phyloP scores from a whole-genome alignment of 1,140 invertebrate species.

The Drosophila athabasca region DNA sequence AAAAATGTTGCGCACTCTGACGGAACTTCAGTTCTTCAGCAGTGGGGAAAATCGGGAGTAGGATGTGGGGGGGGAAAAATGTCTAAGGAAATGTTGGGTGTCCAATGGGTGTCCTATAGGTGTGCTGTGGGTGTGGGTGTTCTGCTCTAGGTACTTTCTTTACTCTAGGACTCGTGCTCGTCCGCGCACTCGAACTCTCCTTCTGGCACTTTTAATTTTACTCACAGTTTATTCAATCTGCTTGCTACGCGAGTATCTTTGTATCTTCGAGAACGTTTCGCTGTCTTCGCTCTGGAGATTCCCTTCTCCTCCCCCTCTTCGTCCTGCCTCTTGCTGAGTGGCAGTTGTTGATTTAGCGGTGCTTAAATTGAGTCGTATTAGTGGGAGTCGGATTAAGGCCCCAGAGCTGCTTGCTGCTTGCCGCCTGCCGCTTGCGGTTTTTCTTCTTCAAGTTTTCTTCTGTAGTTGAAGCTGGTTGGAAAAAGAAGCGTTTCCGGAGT shows the following conservation, averaged over 20 bases:
- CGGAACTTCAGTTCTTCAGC: slow-evolving; percentile 61
- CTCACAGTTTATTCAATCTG: slow-evolving; percentile 80
- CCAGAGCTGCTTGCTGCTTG: slow-evolving; percentile 8
- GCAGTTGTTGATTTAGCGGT: slow-evolving; percentile 83
- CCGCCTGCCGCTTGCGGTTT: slow-evolving; percentile 61
- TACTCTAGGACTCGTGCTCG: slow-evolving; percentile 19
- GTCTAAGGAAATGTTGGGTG: neutral
- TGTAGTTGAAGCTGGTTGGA: no score
- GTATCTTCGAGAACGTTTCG: slow-evolving; percentile 31
- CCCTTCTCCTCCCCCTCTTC: slow-evolving; percentile 5
- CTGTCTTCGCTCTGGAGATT: neutral
- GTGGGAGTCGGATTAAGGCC: slow-evolving; percentile 74
- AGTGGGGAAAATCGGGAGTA: no score
- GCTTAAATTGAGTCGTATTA: slow-evolving; percentile 82
- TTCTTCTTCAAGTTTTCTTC: no score
- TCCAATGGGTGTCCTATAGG: slow-evolving; percentile 26
- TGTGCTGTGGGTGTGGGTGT: slow-evolving; percentile 20
- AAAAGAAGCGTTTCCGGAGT: no score
- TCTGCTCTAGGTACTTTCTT: slow-evolving; percentile 18
- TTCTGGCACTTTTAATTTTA: slow-evolving; percentile 78
- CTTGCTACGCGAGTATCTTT: slow-evolving; percentile 30
- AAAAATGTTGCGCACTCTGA: slow-evolving; percentile 75
- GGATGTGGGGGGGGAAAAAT: neutral
- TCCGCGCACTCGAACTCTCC: slow-evolving; percentile 1
- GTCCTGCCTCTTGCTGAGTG: slow-evolving; percentile 48